phyloP scores from a whole-genome alignment of 2,797 vertebrate species.

The Spinus olivaceus region DNA sequence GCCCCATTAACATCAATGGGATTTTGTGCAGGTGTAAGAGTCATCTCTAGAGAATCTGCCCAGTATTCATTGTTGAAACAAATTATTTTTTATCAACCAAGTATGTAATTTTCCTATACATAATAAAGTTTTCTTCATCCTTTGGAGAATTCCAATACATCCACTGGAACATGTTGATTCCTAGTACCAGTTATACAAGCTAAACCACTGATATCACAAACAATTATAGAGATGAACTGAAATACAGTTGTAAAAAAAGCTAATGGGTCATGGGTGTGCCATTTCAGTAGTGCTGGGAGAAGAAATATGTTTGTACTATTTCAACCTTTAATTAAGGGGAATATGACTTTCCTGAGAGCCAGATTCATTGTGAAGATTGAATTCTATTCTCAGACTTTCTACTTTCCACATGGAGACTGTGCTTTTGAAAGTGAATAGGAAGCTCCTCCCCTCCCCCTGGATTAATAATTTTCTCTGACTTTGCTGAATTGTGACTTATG shows the following conservation, averaged over 20 bases:
- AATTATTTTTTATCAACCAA: conserved; percentile 4
- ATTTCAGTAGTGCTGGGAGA: conserved; percentile 6
- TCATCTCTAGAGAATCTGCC: not conserved
- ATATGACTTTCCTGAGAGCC: not conserved
- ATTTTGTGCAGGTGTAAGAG: not conserved
- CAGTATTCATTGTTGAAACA: not conserved
- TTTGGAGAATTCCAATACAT: not conserved
- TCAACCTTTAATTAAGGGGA: conserved; percentile 7
- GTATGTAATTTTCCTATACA: not conserved
- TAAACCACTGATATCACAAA: conserved; percentile 11
- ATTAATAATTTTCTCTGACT: conserved; percentile 39
- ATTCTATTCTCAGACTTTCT: conserved; percentile 8
- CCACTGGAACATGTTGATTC: not conserved
- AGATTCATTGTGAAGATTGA: not conserved
- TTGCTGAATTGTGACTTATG: conserved; percentile 34
- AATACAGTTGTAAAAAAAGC: conserved; percentile 11
- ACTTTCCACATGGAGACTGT: not conserved
- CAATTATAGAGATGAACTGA: not conserved
- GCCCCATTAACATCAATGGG: not conserved
- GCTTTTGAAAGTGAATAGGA: not conserved
- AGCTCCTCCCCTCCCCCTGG: not conserved
- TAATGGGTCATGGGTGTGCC: not conserved
- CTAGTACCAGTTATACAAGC: conserved; percentile 1
- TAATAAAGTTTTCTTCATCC: not conserved
- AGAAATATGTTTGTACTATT: conserved; percentile 17